Evolutionary conservation across 2,797 vertebrate species (phyloP), one percentile per base, ranked within the genome.

Genomic region (Graptemys geographica): DNA sequence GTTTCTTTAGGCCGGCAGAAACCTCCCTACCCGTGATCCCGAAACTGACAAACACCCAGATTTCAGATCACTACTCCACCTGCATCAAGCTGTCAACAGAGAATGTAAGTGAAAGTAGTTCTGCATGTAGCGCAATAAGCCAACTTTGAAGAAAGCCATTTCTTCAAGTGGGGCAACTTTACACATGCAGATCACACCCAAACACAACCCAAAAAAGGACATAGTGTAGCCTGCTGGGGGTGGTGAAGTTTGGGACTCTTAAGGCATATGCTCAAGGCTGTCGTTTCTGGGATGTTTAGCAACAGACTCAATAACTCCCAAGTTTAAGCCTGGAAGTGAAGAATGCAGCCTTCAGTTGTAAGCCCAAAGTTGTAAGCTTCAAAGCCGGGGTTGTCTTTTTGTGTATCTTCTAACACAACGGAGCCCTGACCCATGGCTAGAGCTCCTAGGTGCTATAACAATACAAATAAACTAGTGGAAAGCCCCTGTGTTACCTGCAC

Each of bases 61-160:
- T 99, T 95, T 98, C 99, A 4, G 99, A 99, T 59, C 99, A 99
- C 97, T 99, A 99, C 94, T 99, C 99, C 72, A 99, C 99, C 78
- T 99, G 99, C 96, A 99, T 99, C 98, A 99, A 99, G 93, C 99
- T 99, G 33, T 99, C 99, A 83, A 97, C 99, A 11, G 99, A 99
- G 98, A 99, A 99, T 69, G 99, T 99, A 97, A 99, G 99, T 98
- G 49, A 7, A 55, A 78, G 56, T n/a, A 16, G 81, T 76, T 84
- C 57, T 74, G 56, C 52, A 15, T 37, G 65, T 37, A 37, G 65
- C 9, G 2, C 31, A 62, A 7, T 31, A 62, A 62, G 31, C 28
- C 25, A 7, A 6, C 65, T 37, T 37, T 37, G 65, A 37, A n/a
- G 18, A n/a, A 37, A 37, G n/a, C 2, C n/a, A 8, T 2, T 37